Base-by-base conservation (phyloP, 2,888 invertebrate genomes). In the Tribolium freemani region DNA sequence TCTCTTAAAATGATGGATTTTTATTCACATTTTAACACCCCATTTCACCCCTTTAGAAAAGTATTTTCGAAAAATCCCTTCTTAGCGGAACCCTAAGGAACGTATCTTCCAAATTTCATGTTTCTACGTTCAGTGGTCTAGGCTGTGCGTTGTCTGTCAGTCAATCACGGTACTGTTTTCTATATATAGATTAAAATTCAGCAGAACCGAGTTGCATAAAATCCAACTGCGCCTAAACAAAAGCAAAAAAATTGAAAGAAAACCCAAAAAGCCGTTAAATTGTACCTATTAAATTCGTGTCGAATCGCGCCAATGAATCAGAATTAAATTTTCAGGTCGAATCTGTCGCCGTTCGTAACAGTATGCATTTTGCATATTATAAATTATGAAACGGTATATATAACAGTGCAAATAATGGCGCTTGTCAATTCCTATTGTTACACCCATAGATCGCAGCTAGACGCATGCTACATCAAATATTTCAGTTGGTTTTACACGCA, bases 281-380 rank as follows among this genome's bases (percentile, higher is more conserved):
- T 38, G n/a, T 38, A n/a, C n/a, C n/a, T n/a, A 38, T n/a, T 61
- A 63, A 38, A 53, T 69, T 67, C 63, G 56, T 70, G 48, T 20
- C 60, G 60, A 60, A 68, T 69, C 60, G 58, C 21, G 26, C 53
- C 71, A 67, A 77, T 77, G 73, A 78, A 77, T 78, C 76, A 79
- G 76, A 75, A 75, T 75, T 75, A 75, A 74, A 57, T 75, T 77
- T 76, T 73, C 74, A 70, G 71, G 6, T 50, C 13, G 63, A 72
- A 61, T 69, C 61, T 72, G 74, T 70, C 64, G 75, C 74, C 76
- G 75, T 73, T 71, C 56, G 75, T 72, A 76, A 81, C 79, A 79
- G 79, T 81, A 80, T 81, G 78, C 77, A 78, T 80, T 80, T 81
- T 78, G 78, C 76, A 80, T 76, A 78, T 78, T 79, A 80, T 81